Conservation (phyloP, 1,140 invertebrate genomes). For the Gonatopus flavifemur region DNA sequence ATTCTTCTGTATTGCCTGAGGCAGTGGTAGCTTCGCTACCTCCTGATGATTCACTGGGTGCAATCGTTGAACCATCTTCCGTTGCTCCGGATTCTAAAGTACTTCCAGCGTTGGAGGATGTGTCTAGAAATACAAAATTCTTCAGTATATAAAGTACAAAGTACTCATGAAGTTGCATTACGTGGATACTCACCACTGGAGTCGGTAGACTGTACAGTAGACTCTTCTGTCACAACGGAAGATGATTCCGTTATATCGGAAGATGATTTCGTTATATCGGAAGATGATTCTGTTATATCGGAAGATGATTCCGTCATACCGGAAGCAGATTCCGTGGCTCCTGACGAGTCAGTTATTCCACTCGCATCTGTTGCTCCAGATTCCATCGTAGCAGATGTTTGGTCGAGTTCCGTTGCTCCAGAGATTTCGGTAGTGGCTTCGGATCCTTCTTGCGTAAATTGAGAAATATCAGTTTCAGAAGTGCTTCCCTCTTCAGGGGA, state of each 20-base stretch:
- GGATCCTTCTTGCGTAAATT: neutral
- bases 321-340: slow-evolving; percentile 16
- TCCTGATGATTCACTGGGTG: neutral
- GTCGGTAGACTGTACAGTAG: no score
- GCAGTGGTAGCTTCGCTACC: neutral
- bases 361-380: slow-evolving; percentile 8
- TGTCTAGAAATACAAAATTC: neutral
- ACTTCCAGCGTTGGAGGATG: neutral
- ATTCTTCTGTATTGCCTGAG: slow-evolving; percentile 11
- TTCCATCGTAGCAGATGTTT: slow-evolving; percentile 20
- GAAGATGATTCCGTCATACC: slow-evolving; percentile 9
- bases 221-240: no score
- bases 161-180: no score
- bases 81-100: slow-evolving; percentile 5
- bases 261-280: slow-evolving; percentile 5
- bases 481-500: slow-evolving; percentile 30
- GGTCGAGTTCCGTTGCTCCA: slow-evolving; percentile 3
- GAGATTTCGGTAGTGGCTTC: slow-evolving; percentile 11
- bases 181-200: no score
- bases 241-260: neutral
- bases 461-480: slow-evolving; percentile 2
- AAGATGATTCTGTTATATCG: slow-evolving; percentile 5
- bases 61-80: slow-evolving; percentile 12
- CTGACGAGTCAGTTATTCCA: slow-evolving; percentile 18
- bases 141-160: no score